These are phyloP conservation scores for Drosophila jambulina DNA, from an alignment of 1,140 invertebrate genomes.

Conservation along the genomic window DNA sequence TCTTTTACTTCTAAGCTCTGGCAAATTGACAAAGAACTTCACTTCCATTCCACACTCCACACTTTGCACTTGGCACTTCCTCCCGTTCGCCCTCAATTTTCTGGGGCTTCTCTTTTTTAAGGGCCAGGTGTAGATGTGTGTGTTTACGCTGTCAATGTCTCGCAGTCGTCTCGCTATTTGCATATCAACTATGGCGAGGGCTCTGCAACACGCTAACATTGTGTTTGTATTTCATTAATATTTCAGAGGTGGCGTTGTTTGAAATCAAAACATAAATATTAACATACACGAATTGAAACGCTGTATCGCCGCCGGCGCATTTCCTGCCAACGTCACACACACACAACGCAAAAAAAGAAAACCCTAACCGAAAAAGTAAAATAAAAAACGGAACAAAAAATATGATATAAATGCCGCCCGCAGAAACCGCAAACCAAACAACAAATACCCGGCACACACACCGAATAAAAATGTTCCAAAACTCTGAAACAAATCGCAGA, in stretches of 20 bases:
- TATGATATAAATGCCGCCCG: conserved; percentile 78
- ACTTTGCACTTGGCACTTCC: conserved; percentile 5
- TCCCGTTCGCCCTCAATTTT: conserved; percentile 50
- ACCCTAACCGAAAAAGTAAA: conserved; percentile 26
- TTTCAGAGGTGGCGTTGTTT: conserved; percentile 83
- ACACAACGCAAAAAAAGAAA: conserved; percentile 11
- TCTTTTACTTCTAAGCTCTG: conserved; percentile 80
- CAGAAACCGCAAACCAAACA: conserved; percentile 78
- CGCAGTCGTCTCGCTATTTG: conserved; percentile 69
- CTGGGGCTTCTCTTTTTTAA: conserved; percentile 64
- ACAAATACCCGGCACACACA: conserved; percentile 41
- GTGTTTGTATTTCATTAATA: conserved; percentile 84
- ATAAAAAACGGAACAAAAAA: conserved; percentile 47
- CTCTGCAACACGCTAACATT: conserved; percentile 72
- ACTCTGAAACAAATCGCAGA: conserved; percentile 30
- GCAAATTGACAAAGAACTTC: conserved; percentile 80
- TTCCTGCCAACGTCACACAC: conserved; percentile 54
- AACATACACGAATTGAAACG: conserved; percentile 84
- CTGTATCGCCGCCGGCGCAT: conserved; percentile 73
- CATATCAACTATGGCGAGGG: conserved; percentile 71
- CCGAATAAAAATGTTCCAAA: conserved; percentile 53
- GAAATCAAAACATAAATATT: conserved; percentile 84
- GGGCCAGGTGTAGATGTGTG: conserved; percentile 24
- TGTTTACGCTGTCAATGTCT: conserved; percentile 52
- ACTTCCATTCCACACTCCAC: conserved; percentile 17